Evolutionary conservation across 1,140 invertebrate genomes (phyloP), one percentile per base, ranked within the genome.

Genomic region (Magallana angulata): DNA sequence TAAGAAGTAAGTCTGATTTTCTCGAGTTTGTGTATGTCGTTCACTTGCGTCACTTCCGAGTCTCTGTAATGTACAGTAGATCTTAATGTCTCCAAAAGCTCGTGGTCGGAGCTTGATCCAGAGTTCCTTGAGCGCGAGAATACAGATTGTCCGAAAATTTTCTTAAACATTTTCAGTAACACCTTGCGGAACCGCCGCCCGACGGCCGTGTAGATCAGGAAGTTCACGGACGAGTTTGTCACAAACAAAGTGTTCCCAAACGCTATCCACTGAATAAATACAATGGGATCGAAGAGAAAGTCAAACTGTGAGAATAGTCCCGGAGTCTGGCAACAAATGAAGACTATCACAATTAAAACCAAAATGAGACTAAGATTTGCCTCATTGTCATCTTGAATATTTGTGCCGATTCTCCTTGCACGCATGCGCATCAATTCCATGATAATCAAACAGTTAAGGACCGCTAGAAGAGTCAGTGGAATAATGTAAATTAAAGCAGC

Each of bases 171-270:
- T 24, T 92, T 91, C 9, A 92, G 76, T 18, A 93, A 87, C 9
- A 92, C 90, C 71, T 90, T 90, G 58, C 93, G 82, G 85, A 94
- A 94, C 71, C 91, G 92, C 60, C 92, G 84, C 48, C 93, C 93
- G 82, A 94, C 93, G 7, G 91, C 92, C 11, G 93, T 93, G 88
- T 94, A 94, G 58, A 94, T 93, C 30, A 94, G 91, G 84, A 94
- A 94, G 76, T 94, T 94, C n/a, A 94, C 92, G 59, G 93, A 93
- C 4, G 93, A 94, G 85, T 94, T 94, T 9, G 91, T 76, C 30
- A 92, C 91, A 88, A 94, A 93, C 8, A 94, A 82, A 60, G 91
- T 90, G 83, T 94, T 94, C 84, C 92, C 92, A 14, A 94, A 88
- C 60, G 92, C 92, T 30, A 93, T 64, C 91, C 91, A 93, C 81